Percentiles rank a stretch among this genome's conserved stretches.
phyloP scores from a whole-genome alignment of 1,140 invertebrate genomes.

The Lineus longissimus region DNA sequence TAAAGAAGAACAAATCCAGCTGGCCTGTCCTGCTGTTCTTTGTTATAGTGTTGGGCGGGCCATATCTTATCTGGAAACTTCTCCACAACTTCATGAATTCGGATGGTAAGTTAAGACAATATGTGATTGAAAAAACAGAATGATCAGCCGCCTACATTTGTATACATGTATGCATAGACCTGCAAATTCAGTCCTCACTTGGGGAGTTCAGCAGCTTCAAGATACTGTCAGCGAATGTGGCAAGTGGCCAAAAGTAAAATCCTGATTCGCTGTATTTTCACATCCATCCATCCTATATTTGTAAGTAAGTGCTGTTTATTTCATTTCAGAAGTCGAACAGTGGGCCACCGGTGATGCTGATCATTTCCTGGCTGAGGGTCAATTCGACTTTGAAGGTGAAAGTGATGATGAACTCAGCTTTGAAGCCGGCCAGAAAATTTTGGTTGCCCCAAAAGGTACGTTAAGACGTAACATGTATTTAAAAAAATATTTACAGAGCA shows the following conservation, averaged over 20 bases:
- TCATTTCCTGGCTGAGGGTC: constrained; percentile 67
- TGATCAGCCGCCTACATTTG: no score
- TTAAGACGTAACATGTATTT: background rate
- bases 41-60: constrained; percentile 79
- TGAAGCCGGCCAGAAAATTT: constrained; percentile 70
- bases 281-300: constrained; percentile 1
- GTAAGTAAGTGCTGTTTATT: constrained; percentile 1
- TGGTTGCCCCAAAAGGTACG: constrained; percentile 72
- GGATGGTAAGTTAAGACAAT: no score
- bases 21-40: constrained; percentile 74
- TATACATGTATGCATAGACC: no score
- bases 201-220: no score
- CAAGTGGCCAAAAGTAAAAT: no score
- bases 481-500: no score
- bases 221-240: no score
- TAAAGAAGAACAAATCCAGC: constrained; percentile 36
- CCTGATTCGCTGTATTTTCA: background rate
- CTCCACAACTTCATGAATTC: constrained; percentile 47
- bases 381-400: constrained; percentile 72
- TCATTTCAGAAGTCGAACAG: constrained; percentile 42
- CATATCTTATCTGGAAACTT: constrained; percentile 90
- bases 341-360: constrained; percentile 66
- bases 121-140: no score
- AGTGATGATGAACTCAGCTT: constrained; percentile 75
- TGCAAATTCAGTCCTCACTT: background rate